Evolutionary conservation across 2,797 vertebrate species (phyloP).

Genomic region (Sebastes cheni): DNA sequence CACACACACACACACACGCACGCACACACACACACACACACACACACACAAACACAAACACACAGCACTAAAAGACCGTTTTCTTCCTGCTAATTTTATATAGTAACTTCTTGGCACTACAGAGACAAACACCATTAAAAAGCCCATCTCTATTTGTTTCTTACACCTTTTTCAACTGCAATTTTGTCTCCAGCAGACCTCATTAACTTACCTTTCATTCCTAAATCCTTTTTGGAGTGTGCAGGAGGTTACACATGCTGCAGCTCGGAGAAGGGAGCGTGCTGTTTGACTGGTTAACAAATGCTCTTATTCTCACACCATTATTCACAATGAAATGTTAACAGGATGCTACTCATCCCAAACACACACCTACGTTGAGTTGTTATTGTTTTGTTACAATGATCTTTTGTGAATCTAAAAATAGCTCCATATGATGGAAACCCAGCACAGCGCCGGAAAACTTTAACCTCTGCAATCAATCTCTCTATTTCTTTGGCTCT

Average conservation of each 20-base stretch:
- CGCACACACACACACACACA: not conserved
- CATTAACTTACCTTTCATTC: conserved; percentile 75
- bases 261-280: conserved; percentile 37
- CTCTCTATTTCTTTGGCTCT: conserved; percentile 11
- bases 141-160: conserved; percentile 55
- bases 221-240: conserved; percentile 58
- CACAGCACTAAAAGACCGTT: conserved; percentile 13
- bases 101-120: conserved; percentile 30
- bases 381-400: conserved; percentile 46
- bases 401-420: conserved; percentile 49
- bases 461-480: conserved; percentile 54
- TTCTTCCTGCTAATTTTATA: conserved; percentile 50
- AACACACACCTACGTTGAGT: conserved; percentile 38
- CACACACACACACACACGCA: not conserved
- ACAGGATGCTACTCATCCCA: conserved; percentile 50
- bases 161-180: conserved; percentile 46
- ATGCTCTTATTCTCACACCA: conserved; percentile 39
- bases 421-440: conserved; percentile 44
- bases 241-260: conserved; percentile 51
- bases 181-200: conserved; percentile 64
- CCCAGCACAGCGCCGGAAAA: conserved; percentile 16
- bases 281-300: conserved; percentile 68
- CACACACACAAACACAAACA: not conserved
- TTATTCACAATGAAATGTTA: conserved; percentile 69
- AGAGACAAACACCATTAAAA: conserved; percentile 61